Evolutionary conservation across 2,797 vertebrate species (phyloP), one percentile per base, ranked within the genome.

Genomic region (Acanthurus lineatus): DNA sequence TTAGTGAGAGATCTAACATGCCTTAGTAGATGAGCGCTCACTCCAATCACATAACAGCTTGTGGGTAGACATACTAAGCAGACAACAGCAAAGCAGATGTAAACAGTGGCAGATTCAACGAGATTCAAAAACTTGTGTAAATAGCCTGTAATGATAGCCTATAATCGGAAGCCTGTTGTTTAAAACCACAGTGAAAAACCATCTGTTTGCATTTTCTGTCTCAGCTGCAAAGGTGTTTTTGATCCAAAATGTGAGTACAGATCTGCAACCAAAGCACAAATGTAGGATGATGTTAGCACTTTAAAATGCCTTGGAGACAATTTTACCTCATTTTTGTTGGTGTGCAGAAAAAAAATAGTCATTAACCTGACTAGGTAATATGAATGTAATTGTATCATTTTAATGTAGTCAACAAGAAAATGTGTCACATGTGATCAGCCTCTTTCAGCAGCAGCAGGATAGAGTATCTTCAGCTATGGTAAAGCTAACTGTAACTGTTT

Each of bases 11-110:
- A 76, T 74, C 65, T 63, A 54, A 81, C 73, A 72, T 77, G 78
- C 86, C 86, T 91, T 79, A 72, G 63, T 69, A 83, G 73, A 89
- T 76, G 80, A 81, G 78, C 54, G 44, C 54, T 88, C 77, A 76
- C 73, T 75, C 53, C 68, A 70, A 79, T 90, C 81, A 61, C 51
- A 62, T 69, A 81, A 70, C 84, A 83, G 83, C 84, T 66, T 81
- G 77, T 80, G 81, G 56, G 65, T 61, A 76, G 68, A 82, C 71
- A 73, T 68, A 76, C 77, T 60, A 85, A 77, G 63, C 74, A 65
- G 74, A 66, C 61, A 52, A 73, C 42, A 56, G 56, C 65, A 66
- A 76, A 80, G 66, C 79, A 86, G 77, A 86, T 84, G 82, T 67
- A 86, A 84, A 83, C 54, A 73, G 57, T 57, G 65, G 71, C 42